phyloP scores from a whole-genome alignment of 2,113 vertebrate genomes.

The Melanerpes formicivorus region DNA sequence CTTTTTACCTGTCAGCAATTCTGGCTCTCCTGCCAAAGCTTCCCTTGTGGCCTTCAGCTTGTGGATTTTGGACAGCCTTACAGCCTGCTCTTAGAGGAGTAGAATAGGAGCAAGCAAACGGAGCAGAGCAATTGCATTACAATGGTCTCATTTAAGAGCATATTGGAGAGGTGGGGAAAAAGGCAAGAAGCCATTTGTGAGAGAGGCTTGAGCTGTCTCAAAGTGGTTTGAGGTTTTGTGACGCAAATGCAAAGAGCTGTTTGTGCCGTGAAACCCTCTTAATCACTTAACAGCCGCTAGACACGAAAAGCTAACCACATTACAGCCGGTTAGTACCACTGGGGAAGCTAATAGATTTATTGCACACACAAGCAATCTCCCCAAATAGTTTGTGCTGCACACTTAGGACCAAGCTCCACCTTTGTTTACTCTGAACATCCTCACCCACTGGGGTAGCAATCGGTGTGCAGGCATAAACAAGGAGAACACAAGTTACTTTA shows the following conservation, averaged over 20 bases:
- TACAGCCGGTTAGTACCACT: background rate
- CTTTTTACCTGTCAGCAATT: background rate
- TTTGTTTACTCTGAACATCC: background rate
- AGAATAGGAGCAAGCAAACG: background rate
- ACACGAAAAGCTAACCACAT: background rate
- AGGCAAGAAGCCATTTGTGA: background rate
- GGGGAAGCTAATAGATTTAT: background rate
- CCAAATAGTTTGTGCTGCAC: background rate
- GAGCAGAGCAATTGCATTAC: background rate
- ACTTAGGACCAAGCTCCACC: background rate
- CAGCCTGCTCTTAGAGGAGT: rapidly evolving
- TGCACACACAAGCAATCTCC: background rate
- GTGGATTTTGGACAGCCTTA: background rate
- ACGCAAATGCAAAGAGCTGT: background rate
- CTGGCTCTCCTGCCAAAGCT: background rate
- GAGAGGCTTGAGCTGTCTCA: background rate
- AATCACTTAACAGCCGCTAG: constrained; percentile 36
- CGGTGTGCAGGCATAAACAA: background rate
- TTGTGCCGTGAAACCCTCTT: constrained; percentile 37
- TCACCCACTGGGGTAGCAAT: background rate
- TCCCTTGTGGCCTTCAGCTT: rapidly evolving
- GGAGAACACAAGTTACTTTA: background rate
- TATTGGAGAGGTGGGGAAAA: background rate
- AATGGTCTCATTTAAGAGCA: constrained; percentile 1
- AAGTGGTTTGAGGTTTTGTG: background rate